Base-by-base conservation (phyloP, 2,888 invertebrate genomes). In the Brenthis daphne region DNA sequence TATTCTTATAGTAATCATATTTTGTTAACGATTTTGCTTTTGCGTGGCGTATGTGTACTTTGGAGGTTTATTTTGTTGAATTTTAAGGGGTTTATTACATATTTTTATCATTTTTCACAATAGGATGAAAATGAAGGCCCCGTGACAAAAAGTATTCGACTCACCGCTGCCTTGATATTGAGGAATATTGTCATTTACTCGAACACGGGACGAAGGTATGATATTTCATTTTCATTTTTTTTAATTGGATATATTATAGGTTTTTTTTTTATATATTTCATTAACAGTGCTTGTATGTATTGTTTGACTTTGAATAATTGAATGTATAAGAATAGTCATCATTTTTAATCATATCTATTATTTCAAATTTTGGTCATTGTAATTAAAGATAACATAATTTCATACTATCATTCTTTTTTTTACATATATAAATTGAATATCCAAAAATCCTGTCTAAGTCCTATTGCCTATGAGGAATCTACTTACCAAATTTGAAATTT, bases 121-220 rank as follows among this genome's bases (percentile, higher is more conserved):
- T 90, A 98, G 98, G 99, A 99, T 88, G 98, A 98, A 86, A 98
- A 98, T 86, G 99, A 99, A 93, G 99, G 99, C 56, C 99, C 99
- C 57, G 99, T 99, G 57, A 99, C 99, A 65, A 99, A 99, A 93
- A 99, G 99, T 91, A 99, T 99, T 88, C 95, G 99, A 75, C 94
- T 99, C 80, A 99, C 99, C 61, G 97, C 99, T 74, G 98, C 99
- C 75, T 95, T 99, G 65, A 99, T 99, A 85, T 94, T 99, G 83
- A 96, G 99, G 85, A 99, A 99, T 94, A 96, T 99, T 86, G 99
- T 99, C 76, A 97, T 98, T 85, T 98, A 98, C 90, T 99, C 99
- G 65, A 95, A 96, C 77, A 96, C 96, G 77, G 98, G 99, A 80
- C 95, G 98, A 94, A 96, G 98, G 98, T 98, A 89, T 88, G 80